Conservation (phyloP, 2,113 vertebrate genomes). For the Lophura nycthemera region DNA sequence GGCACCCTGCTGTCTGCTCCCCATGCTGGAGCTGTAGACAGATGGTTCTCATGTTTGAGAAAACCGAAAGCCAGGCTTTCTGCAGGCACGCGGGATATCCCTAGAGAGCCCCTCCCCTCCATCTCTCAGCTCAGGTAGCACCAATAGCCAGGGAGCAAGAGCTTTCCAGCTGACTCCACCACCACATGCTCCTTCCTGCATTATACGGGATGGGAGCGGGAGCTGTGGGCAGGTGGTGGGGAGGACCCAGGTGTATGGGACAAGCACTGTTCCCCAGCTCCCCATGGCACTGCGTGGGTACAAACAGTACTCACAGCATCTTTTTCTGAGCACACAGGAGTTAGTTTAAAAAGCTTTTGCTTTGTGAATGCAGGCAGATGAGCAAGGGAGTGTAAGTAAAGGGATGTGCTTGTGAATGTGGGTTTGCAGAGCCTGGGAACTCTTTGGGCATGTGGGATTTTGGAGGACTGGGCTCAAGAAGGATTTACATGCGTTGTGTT, state of each 20-base stretch:
- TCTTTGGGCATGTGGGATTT: not conserved
- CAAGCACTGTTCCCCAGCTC: rapidly evolving
- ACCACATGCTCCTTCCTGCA: not conserved
- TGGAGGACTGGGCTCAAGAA: not conserved
- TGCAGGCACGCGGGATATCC: rapidly evolving
- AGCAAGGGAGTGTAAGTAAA: not conserved
- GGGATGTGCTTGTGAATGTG: not conserved
- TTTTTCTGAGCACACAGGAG: not conserved
- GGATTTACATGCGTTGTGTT: not conserved
- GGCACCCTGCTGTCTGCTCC: not conserved
- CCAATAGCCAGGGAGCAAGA: not conserved
- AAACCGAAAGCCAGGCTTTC: not conserved
- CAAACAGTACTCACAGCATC: rapidly evolving
- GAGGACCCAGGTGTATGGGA: not conserved
- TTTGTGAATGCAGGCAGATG: not conserved
- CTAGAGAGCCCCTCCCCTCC: not conserved
- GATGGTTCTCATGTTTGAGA: not conserved
- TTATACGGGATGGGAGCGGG: rapidly evolving
- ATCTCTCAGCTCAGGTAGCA: not conserved
- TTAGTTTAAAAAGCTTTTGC: not conserved
- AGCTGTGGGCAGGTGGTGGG: rapidly evolving
- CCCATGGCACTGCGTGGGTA: rapidly evolving
- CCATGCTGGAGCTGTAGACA: rapidly evolving
- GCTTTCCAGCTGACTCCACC: not conserved
- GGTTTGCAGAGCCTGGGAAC: not conserved